Evolutionary conservation across 2,113 vertebrate species (phyloP), one percentile per base, ranked within the genome.

Genomic region (Eurystomus gularis): DNA sequence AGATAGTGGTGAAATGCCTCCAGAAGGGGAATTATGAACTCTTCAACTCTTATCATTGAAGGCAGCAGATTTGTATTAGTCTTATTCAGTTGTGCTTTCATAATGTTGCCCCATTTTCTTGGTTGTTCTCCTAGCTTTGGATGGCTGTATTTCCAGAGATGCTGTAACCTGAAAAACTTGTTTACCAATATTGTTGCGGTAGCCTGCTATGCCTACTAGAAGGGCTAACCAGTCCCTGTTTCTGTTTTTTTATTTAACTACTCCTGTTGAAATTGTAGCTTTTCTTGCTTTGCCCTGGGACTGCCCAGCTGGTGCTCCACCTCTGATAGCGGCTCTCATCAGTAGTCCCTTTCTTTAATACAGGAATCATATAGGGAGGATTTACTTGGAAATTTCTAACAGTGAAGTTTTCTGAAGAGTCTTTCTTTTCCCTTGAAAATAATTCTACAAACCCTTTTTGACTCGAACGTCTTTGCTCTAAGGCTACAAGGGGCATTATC

Each of bases 141-240:
- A 1, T 42, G 64, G 18, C 70, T 28, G 0, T 21, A 1, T 73
- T 64, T n/a, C 44, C 13, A 5, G 51, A 48, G 37, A 0, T 70
- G 26, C 33, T 33, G 28, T 20, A 11, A 2, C 60, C 19, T 35
- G 61, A 61, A 66, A 39, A 20, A 2, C 5, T 3, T 4, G 3
- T 35, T 39, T 49, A 7, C 3, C n/a, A 9, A 0, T 17, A 8
- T 6, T 55, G n/a, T 39, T 66, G 48, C n/a, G 51, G 23, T 61
- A 58, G 20, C 39, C 33, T 33, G 26, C 46, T 24, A 3, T 33
- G 29, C 33, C 14, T 5, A 3, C 7, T 17, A 16, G 15, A 25
- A 24, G 16, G 33, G 51, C 17, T n/a, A 29, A 4, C 24, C 29
- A 11, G n/a, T 33, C 44, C 35, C 29, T 49, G 23, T 35, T 79